These are phyloP conservation scores for Ceyx margarethae DNA, from an alignment of 2,113 vertebrate genomes.

Conservation along the genomic window DNA sequence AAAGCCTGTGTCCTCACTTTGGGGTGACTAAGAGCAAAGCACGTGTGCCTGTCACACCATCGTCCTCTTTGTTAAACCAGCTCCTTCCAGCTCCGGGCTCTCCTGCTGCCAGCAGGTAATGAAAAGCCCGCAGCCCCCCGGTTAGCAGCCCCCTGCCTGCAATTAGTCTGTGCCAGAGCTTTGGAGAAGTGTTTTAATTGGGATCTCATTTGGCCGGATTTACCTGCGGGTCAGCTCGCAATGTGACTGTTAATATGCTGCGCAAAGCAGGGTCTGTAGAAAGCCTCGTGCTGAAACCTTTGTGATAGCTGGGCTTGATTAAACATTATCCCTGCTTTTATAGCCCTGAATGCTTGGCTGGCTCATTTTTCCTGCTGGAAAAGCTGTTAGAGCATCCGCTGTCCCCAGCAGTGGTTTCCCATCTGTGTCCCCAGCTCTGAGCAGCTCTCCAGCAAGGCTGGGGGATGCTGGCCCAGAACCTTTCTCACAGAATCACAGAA, in stretches of 20 bases:
- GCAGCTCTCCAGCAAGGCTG: neutral
- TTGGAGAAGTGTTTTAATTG: neutral
- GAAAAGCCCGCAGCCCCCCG: neutral
- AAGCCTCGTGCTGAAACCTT: neutral
- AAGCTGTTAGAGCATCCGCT: neutral
- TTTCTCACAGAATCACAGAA: neutral
- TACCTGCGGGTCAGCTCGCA: neutral
- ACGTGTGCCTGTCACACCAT: neutral
- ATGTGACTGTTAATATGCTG: accelerated
- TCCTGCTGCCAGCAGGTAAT: neutral
- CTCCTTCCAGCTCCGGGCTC: neutral
- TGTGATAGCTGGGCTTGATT: neutral
- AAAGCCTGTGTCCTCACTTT: neutral
- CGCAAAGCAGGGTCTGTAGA: accelerated
- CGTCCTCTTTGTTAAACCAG: neutral
- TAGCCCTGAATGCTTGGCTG: neutral
- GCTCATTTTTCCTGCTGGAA: neutral
- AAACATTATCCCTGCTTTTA: neutral
- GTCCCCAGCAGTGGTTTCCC: neutral
- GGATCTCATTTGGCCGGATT: neutral
- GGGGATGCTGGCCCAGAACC: neutral
- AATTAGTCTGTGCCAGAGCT: accelerated
- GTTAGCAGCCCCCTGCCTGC: neutral
- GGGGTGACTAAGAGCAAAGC: neutral
- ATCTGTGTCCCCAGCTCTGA: neutral